Evolutionary conservation across 2,888 invertebrate species (phyloP).

Genomic region (Aporophyla lueneburgensis): DNA sequence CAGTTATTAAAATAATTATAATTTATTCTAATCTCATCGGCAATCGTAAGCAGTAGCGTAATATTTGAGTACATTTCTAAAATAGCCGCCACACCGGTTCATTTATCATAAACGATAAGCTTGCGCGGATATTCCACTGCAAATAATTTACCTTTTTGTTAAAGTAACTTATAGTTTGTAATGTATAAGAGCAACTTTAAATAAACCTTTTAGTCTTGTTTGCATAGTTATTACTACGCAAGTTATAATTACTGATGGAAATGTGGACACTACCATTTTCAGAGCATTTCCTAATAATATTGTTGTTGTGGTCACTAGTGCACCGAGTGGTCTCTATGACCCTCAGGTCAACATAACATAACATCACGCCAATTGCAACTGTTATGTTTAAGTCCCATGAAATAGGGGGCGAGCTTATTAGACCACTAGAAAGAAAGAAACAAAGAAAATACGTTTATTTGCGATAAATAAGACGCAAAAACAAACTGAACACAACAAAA

Average conservation of each 20-base stretch:
- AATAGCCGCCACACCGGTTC: constrained; percentile 45
- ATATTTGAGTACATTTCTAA: constrained; percentile 55
- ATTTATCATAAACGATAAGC: constrained; percentile 58
- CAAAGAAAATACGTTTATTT: no score
- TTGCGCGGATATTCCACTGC: constrained; percentile 52
- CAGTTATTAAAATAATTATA: constrained; percentile 30
- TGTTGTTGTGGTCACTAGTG: constrained; percentile 9
- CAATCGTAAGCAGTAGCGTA: constrained; percentile 43
- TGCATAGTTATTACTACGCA: constrained; percentile 42
- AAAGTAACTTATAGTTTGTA: constrained; percentile 35
- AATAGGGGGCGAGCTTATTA: no score
- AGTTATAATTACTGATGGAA: constrained; percentile 33
- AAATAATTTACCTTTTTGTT: constrained; percentile 58
- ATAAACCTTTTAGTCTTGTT: constrained; percentile 46
- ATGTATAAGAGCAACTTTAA: constrained; percentile 39
- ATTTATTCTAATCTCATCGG: constrained; percentile 55
- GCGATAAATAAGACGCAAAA: no score
- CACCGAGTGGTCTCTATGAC: neutral
- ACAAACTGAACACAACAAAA: no score
- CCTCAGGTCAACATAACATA: no score
- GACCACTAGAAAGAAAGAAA: no score
- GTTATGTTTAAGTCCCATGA: no score
- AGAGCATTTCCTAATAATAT: constrained; percentile 29
- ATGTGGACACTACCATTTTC: constrained; percentile 27
- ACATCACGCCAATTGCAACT: no score